A percentile compares a stretch with the other conserved stretches of the same genome.
phyloP scores from a whole-genome alignment of 2,888 invertebrate species.

The Acleris emargana region DNA sequence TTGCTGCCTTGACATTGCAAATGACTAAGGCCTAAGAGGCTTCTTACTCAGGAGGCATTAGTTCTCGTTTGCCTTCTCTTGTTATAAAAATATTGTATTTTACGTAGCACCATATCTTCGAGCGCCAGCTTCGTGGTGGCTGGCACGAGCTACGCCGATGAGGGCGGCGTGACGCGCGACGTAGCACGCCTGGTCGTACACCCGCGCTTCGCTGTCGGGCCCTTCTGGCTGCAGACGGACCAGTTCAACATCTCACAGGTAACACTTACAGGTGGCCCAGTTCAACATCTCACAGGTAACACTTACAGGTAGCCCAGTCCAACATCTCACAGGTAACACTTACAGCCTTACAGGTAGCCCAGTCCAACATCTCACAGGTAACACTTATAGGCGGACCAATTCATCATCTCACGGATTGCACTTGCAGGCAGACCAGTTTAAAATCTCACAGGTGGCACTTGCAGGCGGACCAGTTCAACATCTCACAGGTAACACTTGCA shows the following conservation, averaged over 20 bases:
- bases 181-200: slow-evolving; percentile 46
- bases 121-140: slow-evolving; percentile 58
- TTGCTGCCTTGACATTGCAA: too few species aligned
- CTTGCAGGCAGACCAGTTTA: too few species aligned
- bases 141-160: slow-evolving; percentile 67
- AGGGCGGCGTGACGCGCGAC: slow-evolving; percentile 54
- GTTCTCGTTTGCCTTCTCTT: too few species aligned
- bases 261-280: slow-evolving; percentile 14
- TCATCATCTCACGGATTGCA: too few species aligned
- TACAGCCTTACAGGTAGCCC: slow-evolving; percentile 17
- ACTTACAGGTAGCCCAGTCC: slow-evolving; percentile 20
- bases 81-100: too few species aligned
- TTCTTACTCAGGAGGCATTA: too few species aligned
- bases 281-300: slow-evolving; percentile 35
- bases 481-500: too few species aligned
- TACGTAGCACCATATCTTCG: slow-evolving; percentile 59
- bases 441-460: too few species aligned
- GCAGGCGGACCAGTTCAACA: too few species aligned
- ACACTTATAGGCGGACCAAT: too few species aligned
- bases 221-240: slow-evolving; percentile 35
- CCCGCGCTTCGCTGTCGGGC: slow-evolving; percentile 36
- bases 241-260: slow-evolving; percentile 36
- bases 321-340: slow-evolving; percentile 32
- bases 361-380: slow-evolving; percentile 3
- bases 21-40: too few species aligned